Base-by-base conservation (phyloP, 1,140 invertebrate genomes). In the Drosophila baimaii region DNA sequence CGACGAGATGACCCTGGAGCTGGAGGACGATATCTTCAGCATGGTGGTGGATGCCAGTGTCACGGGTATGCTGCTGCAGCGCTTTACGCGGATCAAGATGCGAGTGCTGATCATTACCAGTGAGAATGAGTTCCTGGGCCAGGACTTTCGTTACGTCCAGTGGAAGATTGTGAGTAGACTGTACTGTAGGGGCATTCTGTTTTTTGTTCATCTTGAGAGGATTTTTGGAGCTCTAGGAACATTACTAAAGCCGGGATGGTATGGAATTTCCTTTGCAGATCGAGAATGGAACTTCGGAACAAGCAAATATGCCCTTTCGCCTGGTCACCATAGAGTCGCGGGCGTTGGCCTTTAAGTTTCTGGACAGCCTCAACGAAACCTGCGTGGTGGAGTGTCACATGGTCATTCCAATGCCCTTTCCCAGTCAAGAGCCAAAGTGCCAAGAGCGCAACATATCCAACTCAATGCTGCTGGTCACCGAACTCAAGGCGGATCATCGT, bases 151-250 rank as follows among this genome's bases (percentile, higher is more conserved):
- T 59, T 91, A 91, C 65, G 83, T 92, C n/a, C 86, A 92, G 58
- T 92, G 91, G 91, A 92, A 92, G 80, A 90, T 73, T 80, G 91
- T 92, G 83, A 91, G 83, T 90, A 82, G 70, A 89, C 84, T 89
- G 81, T 89, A 84, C 84, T 89, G 84, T 89, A 72, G 83, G 64
- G 61, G 54, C 44, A 64, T 61, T 49, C 27, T 27, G 3, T 33
- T 59, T 46, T 23, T 12, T 47, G 27, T 19, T 23, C 9, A 76
- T 21, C 8, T 46, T 10, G 23, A n/a, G 7, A 25, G 10, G 21
- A 58, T 5, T 13, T 0, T 0, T 7, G 1, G 6, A 15, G 3
- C 4, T 29, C 7, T 5, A 4, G 0, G 7, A 15, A 39, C 17
- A 10, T 15, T 13, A 27, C 49, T 84, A 75, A 74, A 27, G 5